A percentile compares a stretch with the other conserved stretches of the same genome.
These are phyloP conservation scores for Caenorhabditis afra DNA, from an alignment of 2,888 invertebrate genomes.

Conservation along the genomic window DNA sequence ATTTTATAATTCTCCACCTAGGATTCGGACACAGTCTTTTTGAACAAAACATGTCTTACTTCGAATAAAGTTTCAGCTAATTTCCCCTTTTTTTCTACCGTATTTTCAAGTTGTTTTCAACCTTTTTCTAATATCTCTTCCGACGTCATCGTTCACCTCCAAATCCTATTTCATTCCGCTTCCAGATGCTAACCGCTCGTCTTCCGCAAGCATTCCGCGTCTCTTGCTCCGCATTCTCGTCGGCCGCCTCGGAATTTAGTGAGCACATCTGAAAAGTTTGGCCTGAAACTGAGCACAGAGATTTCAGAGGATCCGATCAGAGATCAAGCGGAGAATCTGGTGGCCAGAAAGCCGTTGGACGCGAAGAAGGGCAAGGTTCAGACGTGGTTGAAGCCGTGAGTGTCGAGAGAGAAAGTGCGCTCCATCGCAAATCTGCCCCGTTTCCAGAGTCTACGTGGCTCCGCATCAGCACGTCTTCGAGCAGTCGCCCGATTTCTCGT, in stretches of 20 bases:
- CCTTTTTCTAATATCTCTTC: neutral
- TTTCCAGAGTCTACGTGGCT: constrained; percentile 73
- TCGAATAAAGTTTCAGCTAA: no score
- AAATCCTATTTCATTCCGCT: no score
- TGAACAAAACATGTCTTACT: no score
- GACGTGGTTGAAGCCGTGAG: constrained; percentile 74
- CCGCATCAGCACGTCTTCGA: constrained; percentile 75
- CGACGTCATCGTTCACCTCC: neutral
- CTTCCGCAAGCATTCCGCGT: constrained; percentile 24
- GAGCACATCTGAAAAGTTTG: constrained; percentile 6
- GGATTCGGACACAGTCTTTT: no score
- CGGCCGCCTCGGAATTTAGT: constrained; percentile 39
- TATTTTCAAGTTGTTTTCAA: neutral
- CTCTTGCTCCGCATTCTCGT: constrained; percentile 20
- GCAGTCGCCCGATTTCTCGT: constrained; percentile 76
- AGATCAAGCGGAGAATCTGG: constrained; percentile 44
- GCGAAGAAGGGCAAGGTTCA: constrained; percentile 65
- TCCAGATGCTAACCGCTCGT: constrained; percentile 49
- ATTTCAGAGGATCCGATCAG: constrained; percentile 49
- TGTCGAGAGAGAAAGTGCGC: constrained; percentile 23
- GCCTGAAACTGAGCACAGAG: neutral
- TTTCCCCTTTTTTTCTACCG: neutral
- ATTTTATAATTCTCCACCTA: no score
- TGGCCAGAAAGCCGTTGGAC: constrained; percentile 34
- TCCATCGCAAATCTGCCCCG: neutral